These are phyloP conservation scores for Caranx ignobilis DNA, from an alignment of 2,113 vertebrate genomes.

Conservation along the genomic window DNA sequence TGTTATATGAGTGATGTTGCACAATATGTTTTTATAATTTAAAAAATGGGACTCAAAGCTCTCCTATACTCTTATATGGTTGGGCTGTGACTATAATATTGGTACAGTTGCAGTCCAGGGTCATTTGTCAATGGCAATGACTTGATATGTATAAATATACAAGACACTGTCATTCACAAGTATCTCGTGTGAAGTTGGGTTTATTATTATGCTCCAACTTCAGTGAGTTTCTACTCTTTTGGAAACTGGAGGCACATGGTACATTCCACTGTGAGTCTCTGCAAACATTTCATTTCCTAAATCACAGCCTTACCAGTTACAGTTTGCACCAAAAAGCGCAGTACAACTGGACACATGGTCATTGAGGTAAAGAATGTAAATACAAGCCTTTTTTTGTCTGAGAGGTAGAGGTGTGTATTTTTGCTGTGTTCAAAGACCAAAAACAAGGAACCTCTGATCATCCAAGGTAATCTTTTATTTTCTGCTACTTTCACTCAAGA, in stretches of 20 bases:
- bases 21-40: constrained; percentile 14
- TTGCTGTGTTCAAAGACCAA: constrained; percentile 28
- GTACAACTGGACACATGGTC: constrained; percentile 41
- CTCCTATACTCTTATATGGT: neutral
- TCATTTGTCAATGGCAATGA: neutral
- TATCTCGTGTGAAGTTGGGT: constrained; percentile 23
- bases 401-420: constrained; percentile 35
- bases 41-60: neutral
- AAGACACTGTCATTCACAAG: neutral
- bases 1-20: neutral
- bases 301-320: constrained; percentile 57
- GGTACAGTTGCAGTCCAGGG: neutral
- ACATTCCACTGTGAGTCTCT: constrained; percentile 60
- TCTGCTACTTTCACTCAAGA: constrained; percentile 55
- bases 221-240: constrained; percentile 14
- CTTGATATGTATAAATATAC: neutral
- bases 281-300: constrained; percentile 74
- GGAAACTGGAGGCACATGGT: constrained; percentile 14
- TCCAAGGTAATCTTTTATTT: constrained; percentile 45
- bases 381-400: constrained; percentile 26
- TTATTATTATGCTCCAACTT: constrained; percentile 19
- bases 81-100: neutral
- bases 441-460: constrained; percentile 9
- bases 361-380: constrained; percentile 51
- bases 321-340: constrained; percentile 21